Base-by-base conservation (phyloP, 2,113 vertebrate species). In the Embiotoca jacksoni region DNA sequence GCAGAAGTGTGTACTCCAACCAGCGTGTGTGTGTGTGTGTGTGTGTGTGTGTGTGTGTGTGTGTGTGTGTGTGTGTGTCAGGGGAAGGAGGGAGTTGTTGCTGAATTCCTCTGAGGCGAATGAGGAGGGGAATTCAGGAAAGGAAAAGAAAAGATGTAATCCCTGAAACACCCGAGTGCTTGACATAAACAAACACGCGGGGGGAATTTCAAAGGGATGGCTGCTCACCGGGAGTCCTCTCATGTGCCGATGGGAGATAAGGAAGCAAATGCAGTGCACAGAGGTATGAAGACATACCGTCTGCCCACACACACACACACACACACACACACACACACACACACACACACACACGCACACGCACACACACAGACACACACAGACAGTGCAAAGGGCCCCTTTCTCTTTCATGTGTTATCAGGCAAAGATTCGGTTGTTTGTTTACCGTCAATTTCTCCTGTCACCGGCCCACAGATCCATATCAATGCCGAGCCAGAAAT, bases 131-230 rank as follows among this genome's bases (percentile, higher is more conserved):
- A 80, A 77, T 81, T 82, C 62, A 81, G 75, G 37, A 75, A 81
- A 80, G 82, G 80, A 80, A 87, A 90, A 86, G 84, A 87, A 81
- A 89, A 86, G 81, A 90, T 82, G 80, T 93, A 93, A 94, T 94
- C 85, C 90, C 61, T 52, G 83, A 91, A 92, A 93, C 90, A 93
- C 46, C 81, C 80, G 14, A 85, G 79, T 37, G 83, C 83, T 85
- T 90, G 92, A 93, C 90, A 88, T 88, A 91, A 92, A 92, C 88
- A 94, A 94, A 94, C 91, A 90, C 0, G 41, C 75, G 23, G 61
- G 72, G 70, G 82, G 81, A 76, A 84, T 90, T 92, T 95, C 88
- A 94, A 94, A 93, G 85, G 55, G 36, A 16, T 15, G 41, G 36
- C 82, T 80, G 84, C 82, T 84, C 72, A 31, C 71, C 16, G 80